phyloP scores from a whole-genome alignment of 2,888 invertebrate genomes.

The Orthosia gothica region DNA sequence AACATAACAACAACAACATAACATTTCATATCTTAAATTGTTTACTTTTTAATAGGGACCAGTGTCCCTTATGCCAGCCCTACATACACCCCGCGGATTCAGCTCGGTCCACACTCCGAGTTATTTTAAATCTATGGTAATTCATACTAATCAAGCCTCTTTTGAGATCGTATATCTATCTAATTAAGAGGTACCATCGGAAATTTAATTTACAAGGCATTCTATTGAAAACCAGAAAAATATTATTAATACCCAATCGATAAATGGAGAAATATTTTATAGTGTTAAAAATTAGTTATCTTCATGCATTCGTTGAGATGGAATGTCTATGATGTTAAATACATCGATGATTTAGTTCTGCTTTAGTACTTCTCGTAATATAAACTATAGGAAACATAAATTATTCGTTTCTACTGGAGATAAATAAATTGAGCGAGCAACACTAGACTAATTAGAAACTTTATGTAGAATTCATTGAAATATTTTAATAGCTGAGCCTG shows the following conservation, averaged over 20 bases:
- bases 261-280: slow-evolving; percentile 49
- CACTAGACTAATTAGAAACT: slow-evolving; percentile 76
- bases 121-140: slow-evolving; percentile 70
- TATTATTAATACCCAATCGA: slow-evolving; percentile 57
- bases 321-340: slow-evolving; percentile 43
- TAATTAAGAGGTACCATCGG: slow-evolving; percentile 64
- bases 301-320: slow-evolving; percentile 12
- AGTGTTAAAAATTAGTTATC: slow-evolving; percentile 58
- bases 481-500: slow-evolving; percentile 74
- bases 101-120: slow-evolving; percentile 65
- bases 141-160: slow-evolving; percentile 63
- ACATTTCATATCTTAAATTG: too few relatives aligned
- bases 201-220: slow-evolving; percentile 60
- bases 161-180: slow-evolving; percentile 61
- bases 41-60: too few relatives aligned
- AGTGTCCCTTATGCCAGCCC: slow-evolving; percentile 42
- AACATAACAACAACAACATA: too few relatives aligned
- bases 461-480: slow-evolving; percentile 81
- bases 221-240: slow-evolving; percentile 60
- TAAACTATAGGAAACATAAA: slow-evolving; percentile 52
- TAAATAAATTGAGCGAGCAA: slow-evolving; percentile 63
- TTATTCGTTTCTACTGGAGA: slow-evolving; percentile 49
- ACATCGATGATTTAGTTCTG: slow-evolving; percentile 27
- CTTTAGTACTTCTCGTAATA: slow-evolving; percentile 22
- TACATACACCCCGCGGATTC: slow-evolving; percentile 54